These are phyloP conservation scores for Patella ulyssiponensis DNA, from an alignment of 2,888 invertebrate species.

Conservation along the genomic window DNA sequence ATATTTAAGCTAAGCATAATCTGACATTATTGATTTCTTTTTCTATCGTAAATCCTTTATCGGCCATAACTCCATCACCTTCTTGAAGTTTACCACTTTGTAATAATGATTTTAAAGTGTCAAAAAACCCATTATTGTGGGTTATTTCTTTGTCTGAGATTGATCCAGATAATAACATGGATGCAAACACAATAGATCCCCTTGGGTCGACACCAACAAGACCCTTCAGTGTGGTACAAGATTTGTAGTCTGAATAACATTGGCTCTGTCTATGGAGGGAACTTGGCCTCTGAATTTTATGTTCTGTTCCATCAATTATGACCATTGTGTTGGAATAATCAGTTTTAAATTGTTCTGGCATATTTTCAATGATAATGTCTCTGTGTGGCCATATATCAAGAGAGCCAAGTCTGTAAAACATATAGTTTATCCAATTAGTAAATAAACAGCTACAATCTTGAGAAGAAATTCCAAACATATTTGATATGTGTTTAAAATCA, in stretches of 20 bases:
- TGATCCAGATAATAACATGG: constrained; percentile 25
- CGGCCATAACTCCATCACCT: background rate
- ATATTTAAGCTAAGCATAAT: background rate
- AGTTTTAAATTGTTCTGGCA: background rate
- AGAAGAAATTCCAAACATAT: background rate
- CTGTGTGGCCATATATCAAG: background rate
- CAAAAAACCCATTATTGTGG: constrained; percentile 18
- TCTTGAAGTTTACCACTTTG: background rate
- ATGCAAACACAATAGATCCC: constrained; percentile 32
- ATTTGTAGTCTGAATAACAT: constrained; percentile 33
- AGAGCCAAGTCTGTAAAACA: background rate
- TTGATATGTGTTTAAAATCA: background rate
- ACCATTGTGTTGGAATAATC: constrained; percentile 5
- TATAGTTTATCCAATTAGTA: background rate
- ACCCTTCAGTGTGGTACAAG: constrained; percentile 28
- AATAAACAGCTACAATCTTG: background rate
- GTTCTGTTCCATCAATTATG: constrained; percentile 19
- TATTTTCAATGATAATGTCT: background rate
- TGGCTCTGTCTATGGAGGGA: constrained; percentile 11
- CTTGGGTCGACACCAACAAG: constrained; percentile 29
- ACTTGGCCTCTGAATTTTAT: constrained; percentile 12
- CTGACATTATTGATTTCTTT: background rate
- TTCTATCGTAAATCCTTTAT: background rate
- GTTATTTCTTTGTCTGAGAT: constrained; percentile 30
- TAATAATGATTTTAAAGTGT: background rate